phyloP scores from a whole-genome alignment of 2,113 vertebrate species.

The Melanocharis versteri region DNA sequence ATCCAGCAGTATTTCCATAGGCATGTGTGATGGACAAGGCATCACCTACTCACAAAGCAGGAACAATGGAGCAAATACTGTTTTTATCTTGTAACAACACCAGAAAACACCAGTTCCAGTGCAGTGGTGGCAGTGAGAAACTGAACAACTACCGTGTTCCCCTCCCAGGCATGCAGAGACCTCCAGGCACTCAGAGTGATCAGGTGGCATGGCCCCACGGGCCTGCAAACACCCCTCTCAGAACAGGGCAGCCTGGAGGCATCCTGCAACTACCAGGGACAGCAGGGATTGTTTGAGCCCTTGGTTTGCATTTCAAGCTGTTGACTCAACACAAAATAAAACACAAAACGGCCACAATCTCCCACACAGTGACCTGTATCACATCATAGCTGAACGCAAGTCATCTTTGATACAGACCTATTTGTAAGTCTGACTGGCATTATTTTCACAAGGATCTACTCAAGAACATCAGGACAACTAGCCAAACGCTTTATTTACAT shows the following conservation, averaged over 20 bases:
- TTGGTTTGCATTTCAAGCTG: neutral
- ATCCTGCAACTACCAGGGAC: neutral
- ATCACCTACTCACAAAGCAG: neutral
- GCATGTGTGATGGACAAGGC: rapidly evolving
- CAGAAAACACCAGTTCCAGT: neutral
- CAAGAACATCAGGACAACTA: neutral
- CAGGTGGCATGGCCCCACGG: neutral
- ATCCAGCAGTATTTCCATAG: neutral
- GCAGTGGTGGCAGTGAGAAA: neutral
- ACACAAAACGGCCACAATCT: neutral
- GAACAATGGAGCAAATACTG: neutral
- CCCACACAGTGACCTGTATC: neutral
- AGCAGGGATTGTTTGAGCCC: neutral
- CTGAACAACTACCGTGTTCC: neutral
- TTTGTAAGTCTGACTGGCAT: neutral
- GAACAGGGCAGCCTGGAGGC: neutral
- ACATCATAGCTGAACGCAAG: rapidly evolving
- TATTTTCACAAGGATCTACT: neutral
- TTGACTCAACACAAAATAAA: neutral
- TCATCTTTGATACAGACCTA: neutral
- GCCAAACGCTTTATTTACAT: neutral
- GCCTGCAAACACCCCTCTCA: neutral
- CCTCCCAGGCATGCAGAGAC: neutral
- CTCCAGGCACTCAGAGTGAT: rapidly evolving
- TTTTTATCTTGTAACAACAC: neutral